Percentiles rank a stretch among this genome's conserved stretches.
Conservation (phyloP, 2,113 vertebrate species). For the Mohoua ochrocephala region DNA sequence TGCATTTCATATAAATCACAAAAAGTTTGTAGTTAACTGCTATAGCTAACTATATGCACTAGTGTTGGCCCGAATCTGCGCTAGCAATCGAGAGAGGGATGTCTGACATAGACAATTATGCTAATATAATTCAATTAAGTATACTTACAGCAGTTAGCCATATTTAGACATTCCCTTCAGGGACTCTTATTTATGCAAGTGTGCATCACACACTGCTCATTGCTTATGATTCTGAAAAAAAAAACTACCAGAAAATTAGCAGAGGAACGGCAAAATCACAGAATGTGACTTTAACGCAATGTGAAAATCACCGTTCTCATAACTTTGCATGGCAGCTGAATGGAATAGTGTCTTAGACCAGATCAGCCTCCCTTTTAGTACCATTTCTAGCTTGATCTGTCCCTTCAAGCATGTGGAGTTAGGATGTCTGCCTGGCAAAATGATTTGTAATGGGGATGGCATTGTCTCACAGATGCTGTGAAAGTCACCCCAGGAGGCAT, state of each 20-base stretch:
- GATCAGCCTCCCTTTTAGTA: background rate
- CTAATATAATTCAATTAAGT: background rate
- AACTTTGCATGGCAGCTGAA: background rate
- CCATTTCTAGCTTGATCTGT: background rate
- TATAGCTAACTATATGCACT: background rate
- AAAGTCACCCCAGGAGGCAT: constrained; percentile 30
- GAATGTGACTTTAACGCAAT: background rate
- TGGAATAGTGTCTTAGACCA: background rate
- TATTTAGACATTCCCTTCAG: background rate
- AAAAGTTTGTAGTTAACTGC: background rate
- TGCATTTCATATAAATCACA: background rate
- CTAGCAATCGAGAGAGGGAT: background rate
- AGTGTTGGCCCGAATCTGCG: background rate
- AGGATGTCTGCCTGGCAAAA: background rate
- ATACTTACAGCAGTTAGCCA: background rate
- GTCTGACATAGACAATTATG: background rate
- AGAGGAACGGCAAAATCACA: background rate
- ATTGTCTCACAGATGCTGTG: constrained; percentile 22
- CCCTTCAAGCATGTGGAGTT: background rate
- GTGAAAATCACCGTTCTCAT: background rate
- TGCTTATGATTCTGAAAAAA: background rate
- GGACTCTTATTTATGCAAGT: background rate
- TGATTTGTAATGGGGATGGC: constrained; percentile 40
- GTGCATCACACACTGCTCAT: background rate
- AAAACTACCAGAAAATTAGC: background rate